A percentile compares a stretch with the other conserved stretches of the same genome.
Conservation (phyloP, 1,140 invertebrate species). For the Bursaphelenchus mucronatus region DNA sequence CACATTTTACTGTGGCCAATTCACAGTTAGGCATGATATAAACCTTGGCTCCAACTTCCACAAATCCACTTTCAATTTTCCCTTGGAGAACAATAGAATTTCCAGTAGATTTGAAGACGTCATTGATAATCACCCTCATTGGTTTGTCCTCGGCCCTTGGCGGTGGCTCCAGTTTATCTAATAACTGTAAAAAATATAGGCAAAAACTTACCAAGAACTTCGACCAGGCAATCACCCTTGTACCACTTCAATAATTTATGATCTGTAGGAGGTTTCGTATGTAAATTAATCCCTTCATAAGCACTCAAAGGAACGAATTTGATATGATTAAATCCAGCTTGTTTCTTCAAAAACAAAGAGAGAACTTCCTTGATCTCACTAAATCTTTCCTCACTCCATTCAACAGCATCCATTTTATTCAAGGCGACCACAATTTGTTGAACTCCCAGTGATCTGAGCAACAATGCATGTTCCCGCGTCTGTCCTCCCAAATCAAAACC, state of each 20-base stretch:
- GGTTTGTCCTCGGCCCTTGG: slow-evolving; percentile 77
- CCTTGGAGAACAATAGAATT: slow-evolving; percentile 75
- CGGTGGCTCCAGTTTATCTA: slow-evolving; percentile 70
- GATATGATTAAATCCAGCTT: slow-evolving; percentile 71
- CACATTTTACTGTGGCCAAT: slow-evolving; percentile 72
- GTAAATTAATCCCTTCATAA: slow-evolving; percentile 85
- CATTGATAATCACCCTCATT: slow-evolving; percentile 83
- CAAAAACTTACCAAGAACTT: slow-evolving; percentile 54
- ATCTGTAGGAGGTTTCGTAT: slow-evolving; percentile 71
- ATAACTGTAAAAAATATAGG: slow-evolving; percentile 54
- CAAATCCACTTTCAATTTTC: slow-evolving; percentile 80
- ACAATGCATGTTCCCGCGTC: slow-evolving; percentile 89
- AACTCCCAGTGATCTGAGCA: slow-evolving; percentile 85
- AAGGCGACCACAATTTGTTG: slow-evolving; percentile 71
- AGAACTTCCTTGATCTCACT: slow-evolving; percentile 80
- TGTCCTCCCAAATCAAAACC: slow-evolving; percentile 95
- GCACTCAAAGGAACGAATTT: slow-evolving; percentile 92
- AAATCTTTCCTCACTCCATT: slow-evolving; percentile 70
- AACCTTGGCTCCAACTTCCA: slow-evolving; percentile 78
- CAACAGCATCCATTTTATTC: slow-evolving; percentile 66
- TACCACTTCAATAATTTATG: slow-evolving; percentile 76
- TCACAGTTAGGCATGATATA: slow-evolving; percentile 80
- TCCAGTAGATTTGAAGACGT: slow-evolving; percentile 87
- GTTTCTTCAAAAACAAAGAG: slow-evolving; percentile 82
- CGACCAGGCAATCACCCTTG: slow-evolving; percentile 73